phyloP scores from a whole-genome alignment of 2,888 invertebrate genomes.

The Pardosa pseudoannulata region DNA sequence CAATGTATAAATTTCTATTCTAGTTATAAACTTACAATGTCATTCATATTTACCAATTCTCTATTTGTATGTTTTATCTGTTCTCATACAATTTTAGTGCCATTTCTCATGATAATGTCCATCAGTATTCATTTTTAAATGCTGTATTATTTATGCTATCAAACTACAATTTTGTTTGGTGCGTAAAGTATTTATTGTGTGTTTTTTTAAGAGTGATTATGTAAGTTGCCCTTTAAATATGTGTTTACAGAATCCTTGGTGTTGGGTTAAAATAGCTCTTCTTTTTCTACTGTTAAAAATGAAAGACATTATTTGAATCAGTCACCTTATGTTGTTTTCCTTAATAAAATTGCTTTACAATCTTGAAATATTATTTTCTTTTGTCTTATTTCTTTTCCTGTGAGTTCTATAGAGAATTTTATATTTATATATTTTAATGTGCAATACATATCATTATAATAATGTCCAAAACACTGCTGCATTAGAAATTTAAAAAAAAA shows the following conservation, averaged over 20 bases:
- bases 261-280: constrained; percentile 30
- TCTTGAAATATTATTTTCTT: not conserved
- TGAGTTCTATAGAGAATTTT: too few relatives aligned
- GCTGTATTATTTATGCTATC: constrained; percentile 49
- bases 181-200: constrained; percentile 39
- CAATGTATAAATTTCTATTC: not conserved
- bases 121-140: constrained; percentile 25
- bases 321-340: constrained; percentile 38
- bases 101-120: not conserved
- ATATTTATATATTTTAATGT: too few relatives aligned
- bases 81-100: constrained; percentile 9
- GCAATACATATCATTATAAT: too few relatives aligned
- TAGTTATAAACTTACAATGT: too few relatives aligned
- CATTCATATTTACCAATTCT: not conserved
- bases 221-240: not conserved
- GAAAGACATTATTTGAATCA: constrained; percentile 18
- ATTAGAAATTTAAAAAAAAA: too few relatives aligned
- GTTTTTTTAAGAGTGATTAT: not conserved
- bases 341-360: constrained; percentile 44
- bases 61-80: not conserved
- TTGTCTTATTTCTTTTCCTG: not conserved
- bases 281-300: constrained; percentile 9
- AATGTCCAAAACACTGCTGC: too few relatives aligned
- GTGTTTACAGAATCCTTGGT: constrained; percentile 19
- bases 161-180: constrained; percentile 13